Percentiles rank a stretch among this genome's conserved stretches.
Evolutionary conservation across 2,797 vertebrate species (phyloP).

Genomic region (Pangasius krempfi): DNA sequence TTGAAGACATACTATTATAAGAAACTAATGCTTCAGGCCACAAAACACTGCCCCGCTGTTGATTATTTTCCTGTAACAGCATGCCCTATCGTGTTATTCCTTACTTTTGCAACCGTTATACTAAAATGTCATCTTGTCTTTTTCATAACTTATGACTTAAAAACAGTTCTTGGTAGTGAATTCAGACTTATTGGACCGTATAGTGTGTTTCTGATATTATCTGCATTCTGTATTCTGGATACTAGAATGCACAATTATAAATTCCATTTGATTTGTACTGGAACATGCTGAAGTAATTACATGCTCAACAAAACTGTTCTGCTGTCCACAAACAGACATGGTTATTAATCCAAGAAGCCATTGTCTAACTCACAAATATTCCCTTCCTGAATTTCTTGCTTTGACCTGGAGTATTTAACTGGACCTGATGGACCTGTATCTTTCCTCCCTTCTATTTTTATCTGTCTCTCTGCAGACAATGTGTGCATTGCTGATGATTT

Average conservation of each 20-base stretch:
- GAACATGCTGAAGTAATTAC: slow-evolving; percentile 35
- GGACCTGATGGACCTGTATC: slow-evolving; percentile 46
- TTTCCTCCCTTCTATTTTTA: slow-evolving; percentile 28
- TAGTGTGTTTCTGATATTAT: neutral
- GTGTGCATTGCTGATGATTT: slow-evolving; percentile 31
- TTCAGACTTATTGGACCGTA: neutral
- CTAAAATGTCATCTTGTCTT: neutral
- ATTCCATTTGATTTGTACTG: slow-evolving; percentile 26
- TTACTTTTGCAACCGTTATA: neutral
- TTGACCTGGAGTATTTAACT: slow-evolving; percentile 42
- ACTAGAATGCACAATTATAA: slow-evolving; percentile 3
- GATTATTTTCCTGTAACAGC: neutral
- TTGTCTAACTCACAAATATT: slow-evolving; percentile 28
- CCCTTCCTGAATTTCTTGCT: slow-evolving; percentile 12
- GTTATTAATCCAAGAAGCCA: neutral
- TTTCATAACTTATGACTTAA: neutral
- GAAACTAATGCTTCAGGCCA: neutral
- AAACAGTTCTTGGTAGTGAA: neutral
- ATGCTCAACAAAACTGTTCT: neutral
- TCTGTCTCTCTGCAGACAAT: slow-evolving; percentile 34
- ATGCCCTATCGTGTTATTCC: neutral
- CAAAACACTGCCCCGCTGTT: neutral
- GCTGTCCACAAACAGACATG: slow-evolving; percentile 8
- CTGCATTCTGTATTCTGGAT: slow-evolving; percentile 13
- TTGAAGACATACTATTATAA: neutral